phyloP scores from a whole-genome alignment of 2,113 vertebrate genomes.

The Myodes glareolus region DNA sequence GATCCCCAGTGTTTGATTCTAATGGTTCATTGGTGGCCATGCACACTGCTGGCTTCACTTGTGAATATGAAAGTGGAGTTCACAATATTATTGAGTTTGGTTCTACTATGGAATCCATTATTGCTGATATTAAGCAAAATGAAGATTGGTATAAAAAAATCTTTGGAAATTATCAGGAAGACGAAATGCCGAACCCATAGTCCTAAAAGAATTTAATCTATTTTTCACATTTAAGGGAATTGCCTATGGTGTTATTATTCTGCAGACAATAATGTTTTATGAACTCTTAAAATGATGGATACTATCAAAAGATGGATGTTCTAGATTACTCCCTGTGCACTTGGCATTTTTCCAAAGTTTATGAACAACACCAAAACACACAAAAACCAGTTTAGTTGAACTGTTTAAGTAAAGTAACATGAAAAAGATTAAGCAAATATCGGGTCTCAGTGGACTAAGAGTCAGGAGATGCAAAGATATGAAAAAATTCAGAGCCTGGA shows the following conservation, averaged over 20 bases:
- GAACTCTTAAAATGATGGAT: not conserved
- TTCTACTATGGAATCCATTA: not conserved
- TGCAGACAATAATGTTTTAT: not conserved
- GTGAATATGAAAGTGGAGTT: fast-evolving
- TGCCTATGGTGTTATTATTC: not conserved
- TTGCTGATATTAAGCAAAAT: slow-evolving; percentile 5
- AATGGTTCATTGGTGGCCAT: slow-evolving; percentile 51
- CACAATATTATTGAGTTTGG: slow-evolving; percentile 68
- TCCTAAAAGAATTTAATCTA: not conserved
- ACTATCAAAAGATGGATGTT: not conserved
- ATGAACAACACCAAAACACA: not conserved
- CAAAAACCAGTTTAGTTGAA: not conserved
- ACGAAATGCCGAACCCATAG: slow-evolving; percentile 32
- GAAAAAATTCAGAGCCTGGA: not conserved
- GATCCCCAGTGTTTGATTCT: slow-evolving; percentile 72
- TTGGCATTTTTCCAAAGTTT: too few relatives aligned
- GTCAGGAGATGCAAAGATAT: not conserved
- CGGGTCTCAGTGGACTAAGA: not conserved
- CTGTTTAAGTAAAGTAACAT: not conserved
- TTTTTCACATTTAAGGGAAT: not conserved
- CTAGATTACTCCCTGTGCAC: not conserved
- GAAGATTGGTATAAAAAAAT: not conserved
- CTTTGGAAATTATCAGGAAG: not conserved
- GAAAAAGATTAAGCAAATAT: not conserved
- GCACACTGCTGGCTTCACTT: not conserved